Evolutionary conservation across 2,888 invertebrate species (phyloP).

Genomic region (Synergus gifuensis): DNA sequence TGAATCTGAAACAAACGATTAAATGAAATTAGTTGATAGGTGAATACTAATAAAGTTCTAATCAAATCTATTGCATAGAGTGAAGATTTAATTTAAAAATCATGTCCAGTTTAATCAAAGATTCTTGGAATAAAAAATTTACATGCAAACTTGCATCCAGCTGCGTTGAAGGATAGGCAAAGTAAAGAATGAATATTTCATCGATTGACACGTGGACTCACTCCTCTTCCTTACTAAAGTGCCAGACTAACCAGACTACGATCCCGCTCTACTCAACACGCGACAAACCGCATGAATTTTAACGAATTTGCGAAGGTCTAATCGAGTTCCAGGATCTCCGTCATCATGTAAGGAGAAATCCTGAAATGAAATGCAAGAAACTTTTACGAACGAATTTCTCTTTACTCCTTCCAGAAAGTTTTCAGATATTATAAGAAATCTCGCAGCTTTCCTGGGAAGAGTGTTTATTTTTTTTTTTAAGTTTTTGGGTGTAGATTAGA

Average conservation of each 20-base stretch:
- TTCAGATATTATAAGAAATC: neutral
- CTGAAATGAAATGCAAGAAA: neutral
- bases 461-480: neutral
- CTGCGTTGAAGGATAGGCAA: neutral
- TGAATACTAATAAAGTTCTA: neutral
- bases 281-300: constrained; percentile 2
- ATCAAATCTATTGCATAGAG: neutral
- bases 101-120: neutral
- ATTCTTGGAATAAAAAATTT: neutral
- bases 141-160: neutral
- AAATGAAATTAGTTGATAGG: neutral
- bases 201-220: neutral
- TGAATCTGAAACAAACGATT: neutral
- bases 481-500: neutral
- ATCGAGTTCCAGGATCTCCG: constrained; percentile 3
- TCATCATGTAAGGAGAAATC: neutral
- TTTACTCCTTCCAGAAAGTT: neutral
- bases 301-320: constrained; percentile 1
- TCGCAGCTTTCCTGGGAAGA: neutral
- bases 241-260: neutral
- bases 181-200: neutral
- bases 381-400: neutral
- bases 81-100: no score
- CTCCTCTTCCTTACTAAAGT: neutral
- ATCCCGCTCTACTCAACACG: neutral